These are phyloP conservation scores for Setipinna tenuifilis DNA, from an alignment of 2,797 vertebrate species.

Conservation along the genomic window DNA sequence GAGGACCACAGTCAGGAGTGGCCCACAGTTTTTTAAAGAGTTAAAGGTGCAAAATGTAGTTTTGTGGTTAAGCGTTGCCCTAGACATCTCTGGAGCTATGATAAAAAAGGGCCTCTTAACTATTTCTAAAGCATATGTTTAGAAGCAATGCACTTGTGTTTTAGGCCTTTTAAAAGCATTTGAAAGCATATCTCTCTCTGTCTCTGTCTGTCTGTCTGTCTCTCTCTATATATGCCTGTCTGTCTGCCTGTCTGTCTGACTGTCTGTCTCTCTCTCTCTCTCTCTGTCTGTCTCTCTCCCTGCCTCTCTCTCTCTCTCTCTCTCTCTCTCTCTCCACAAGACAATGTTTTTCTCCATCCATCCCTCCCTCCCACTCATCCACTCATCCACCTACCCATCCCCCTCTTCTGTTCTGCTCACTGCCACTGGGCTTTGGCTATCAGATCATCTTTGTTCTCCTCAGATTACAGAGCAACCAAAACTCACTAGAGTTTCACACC, in stretches of 20 bases:
- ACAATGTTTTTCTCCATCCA: not conserved
- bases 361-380: not conserved
- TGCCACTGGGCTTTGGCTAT: not conserved
- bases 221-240: too few relatives aligned
- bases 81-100: too few relatives aligned
- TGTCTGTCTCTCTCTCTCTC: not conserved
- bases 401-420: not conserved
- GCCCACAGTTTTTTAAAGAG: not conserved
- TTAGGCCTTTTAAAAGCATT: not conserved
- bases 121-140: not conserved
- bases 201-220: too few relatives aligned
- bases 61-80: not conserved
- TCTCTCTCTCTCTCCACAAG: not conserved
- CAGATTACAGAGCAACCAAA: not conserved
- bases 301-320: not conserved
- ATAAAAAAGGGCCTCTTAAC: too few relatives aligned
- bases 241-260: too few relatives aligned
- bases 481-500: not conserved
- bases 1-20: not conserved
- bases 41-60: not conserved
- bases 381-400: not conserved
- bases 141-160: not conserved
- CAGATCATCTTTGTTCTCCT: conserved; percentile 8
- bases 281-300: not conserved
- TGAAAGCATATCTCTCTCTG: too few relatives aligned